Evolutionary conservation across 2,113 vertebrate species (phyloP).

Genomic region (Cephalopterus ornatus): DNA sequence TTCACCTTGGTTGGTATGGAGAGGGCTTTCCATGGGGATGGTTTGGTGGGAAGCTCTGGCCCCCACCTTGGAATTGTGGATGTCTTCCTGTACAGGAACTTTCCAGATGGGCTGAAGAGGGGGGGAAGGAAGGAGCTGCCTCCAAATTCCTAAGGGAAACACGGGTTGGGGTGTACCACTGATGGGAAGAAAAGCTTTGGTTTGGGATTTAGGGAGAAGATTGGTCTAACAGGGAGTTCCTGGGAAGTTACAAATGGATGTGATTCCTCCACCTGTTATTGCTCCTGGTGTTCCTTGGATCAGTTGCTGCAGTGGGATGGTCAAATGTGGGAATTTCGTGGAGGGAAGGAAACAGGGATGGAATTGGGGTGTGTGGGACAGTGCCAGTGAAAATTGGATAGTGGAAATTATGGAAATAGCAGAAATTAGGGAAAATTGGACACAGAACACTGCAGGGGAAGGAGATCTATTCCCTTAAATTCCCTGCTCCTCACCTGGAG

Average conservation of each 20-base stretch:
- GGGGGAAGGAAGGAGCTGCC: neutral
- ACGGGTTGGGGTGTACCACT: accelerated
- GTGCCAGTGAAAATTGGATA: accelerated
- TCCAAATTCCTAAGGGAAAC: neutral
- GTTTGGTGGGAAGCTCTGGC: neutral
- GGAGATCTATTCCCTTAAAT: neutral
- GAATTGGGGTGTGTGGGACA: neutral
- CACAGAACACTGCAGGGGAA: accelerated
- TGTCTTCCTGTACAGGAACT: accelerated
- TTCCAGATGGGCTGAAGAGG: neutral
- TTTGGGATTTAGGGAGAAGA: neutral
- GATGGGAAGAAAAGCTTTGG: neutral
- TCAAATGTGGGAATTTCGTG: neutral
- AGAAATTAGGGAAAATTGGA: neutral
- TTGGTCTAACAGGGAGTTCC: neutral
- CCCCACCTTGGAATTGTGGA: accelerated
- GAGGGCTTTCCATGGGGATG: neutral
- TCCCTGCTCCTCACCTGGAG: neutral
- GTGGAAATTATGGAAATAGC: neutral
- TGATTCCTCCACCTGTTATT: accelerated
- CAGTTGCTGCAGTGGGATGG: accelerated
- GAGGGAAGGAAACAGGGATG: neutral
- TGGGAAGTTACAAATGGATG: neutral
- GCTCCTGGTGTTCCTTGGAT: neutral
- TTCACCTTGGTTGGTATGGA: neutral